These are phyloP conservation scores for Silvanus unidentatus DNA, from an alignment of 2,888 invertebrate genomes.

Conservation along the genomic window DNA sequence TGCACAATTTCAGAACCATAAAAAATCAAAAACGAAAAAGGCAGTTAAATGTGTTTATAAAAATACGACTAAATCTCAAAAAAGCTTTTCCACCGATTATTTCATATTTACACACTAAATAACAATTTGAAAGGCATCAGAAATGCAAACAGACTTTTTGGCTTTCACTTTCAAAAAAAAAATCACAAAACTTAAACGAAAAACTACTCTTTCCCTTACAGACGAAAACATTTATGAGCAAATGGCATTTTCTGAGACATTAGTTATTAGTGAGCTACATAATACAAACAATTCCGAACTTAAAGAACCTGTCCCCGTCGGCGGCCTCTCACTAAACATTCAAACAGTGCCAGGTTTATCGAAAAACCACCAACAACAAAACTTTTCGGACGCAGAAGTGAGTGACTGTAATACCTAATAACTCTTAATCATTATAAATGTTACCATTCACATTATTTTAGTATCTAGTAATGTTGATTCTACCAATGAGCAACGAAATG, in stretches of 20 bases:
- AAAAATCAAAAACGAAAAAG: no score
- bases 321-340: constrained; percentile 47
- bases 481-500: not conserved
- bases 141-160: no score
- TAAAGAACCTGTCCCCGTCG: constrained; percentile 29
- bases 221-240: constrained; percentile 49
- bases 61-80: no score
- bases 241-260: constrained; percentile 52
- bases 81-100: not conserved
- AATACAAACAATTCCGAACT: constrained; percentile 35
- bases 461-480: not conserved
- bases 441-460: no score
- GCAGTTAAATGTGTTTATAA: no score
- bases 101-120: constrained; percentile 1
- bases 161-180: not conserved
- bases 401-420: constrained; percentile 12
- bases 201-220: constrained; percentile 27
- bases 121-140: not conserved
- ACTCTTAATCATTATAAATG: no score
- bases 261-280: constrained; percentile 50
- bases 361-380: constrained; percentile 21
- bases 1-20: no score
- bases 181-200: not conserved
- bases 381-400: constrained; percentile 19
- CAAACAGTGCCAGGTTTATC: constrained; percentile 40